Evolutionary conservation across 2,797 vertebrate species (phyloP).

Genomic region (Gobionotothen gibberifrons): DNA sequence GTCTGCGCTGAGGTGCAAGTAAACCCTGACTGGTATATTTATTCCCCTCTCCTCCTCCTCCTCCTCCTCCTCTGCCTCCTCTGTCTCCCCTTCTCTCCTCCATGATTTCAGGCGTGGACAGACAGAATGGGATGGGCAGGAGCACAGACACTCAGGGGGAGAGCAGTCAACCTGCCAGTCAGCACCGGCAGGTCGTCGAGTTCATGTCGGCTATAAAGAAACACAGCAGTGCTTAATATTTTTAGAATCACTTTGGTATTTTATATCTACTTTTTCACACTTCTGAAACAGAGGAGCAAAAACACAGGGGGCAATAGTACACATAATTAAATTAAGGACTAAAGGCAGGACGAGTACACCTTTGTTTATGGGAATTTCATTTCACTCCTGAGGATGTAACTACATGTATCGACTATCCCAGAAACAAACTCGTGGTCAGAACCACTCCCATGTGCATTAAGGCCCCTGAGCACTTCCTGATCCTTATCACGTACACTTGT

Average conservation of each 20-base stretch:
- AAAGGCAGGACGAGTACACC: not conserved
- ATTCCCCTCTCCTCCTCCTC: conserved; percentile 42
- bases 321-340: not conserved
- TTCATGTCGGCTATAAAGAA: conserved; percentile 41
- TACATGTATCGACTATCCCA: not conserved
- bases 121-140: conserved; percentile 63
- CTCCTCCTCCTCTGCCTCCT: conserved; percentile 13
- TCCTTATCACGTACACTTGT: conserved; percentile 43
- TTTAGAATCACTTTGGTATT: not conserved
- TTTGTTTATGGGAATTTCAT: not conserved
- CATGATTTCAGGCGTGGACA: conserved; percentile 55
- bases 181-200: conserved; percentile 56
- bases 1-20: conserved; percentile 54
- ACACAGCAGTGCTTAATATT: not conserved
- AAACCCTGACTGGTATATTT: conserved; percentile 59
- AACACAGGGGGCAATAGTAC: not conserved
- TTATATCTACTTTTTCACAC: not conserved
- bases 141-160: conserved; percentile 48
- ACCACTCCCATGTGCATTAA: conserved; percentile 33
- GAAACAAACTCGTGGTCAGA: not conserved
- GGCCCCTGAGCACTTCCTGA: conserved; percentile 47
- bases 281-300: not conserved
- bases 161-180: conserved; percentile 54
- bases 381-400: not conserved
- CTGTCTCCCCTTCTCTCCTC: conserved; percentile 25